Percentiles rank a stretch among this genome's conserved stretches.
These are phyloP conservation scores for Yponomeuta cagnagella DNA, from an alignment of 2,888 invertebrate species.

Conservation along the genomic window DNA sequence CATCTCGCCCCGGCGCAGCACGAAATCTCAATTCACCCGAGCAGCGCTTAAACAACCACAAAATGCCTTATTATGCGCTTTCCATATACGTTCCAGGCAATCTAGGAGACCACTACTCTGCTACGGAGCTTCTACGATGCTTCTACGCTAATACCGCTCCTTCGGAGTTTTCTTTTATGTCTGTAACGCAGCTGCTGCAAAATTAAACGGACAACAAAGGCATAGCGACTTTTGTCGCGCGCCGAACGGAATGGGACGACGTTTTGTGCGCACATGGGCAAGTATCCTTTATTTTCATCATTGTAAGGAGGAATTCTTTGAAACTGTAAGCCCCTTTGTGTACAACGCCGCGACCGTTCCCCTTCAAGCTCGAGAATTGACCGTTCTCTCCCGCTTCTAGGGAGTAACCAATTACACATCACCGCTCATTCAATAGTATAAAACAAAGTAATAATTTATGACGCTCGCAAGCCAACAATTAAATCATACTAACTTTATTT, in stretches of 20 bases:
- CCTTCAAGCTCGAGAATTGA: slow-evolving; percentile 19
- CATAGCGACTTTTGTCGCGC: slow-evolving; percentile 65
- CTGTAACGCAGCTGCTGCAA: slow-evolving; percentile 50
- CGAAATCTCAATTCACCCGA: slow-evolving; percentile 71
- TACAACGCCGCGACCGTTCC: slow-evolving; percentile 41
- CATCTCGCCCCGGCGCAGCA: slow-evolving; percentile 51
- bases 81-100: slow-evolving; percentile 70
- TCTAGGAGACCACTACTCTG: slow-evolving; percentile 55
- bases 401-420: slow-evolving; percentile 46
- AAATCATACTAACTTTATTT: slow-evolving; percentile 14
- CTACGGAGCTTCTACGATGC: slow-evolving; percentile 61
- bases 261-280: slow-evolving; percentile 56
- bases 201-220: slow-evolving; percentile 53
- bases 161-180: slow-evolving; percentile 52
- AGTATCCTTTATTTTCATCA: slow-evolving; percentile 45
- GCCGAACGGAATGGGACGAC: slow-evolving; percentile 46
- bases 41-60: slow-evolving; percentile 72
- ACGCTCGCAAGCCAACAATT: slow-evolving; percentile 11
- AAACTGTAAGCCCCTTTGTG: slow-evolving; percentile 58
- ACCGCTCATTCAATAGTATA: slow-evolving; percentile 36
- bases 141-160: slow-evolving; percentile 63
- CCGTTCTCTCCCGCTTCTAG: slow-evolving; percentile 1
- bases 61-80: slow-evolving; percentile 73
- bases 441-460: slow-evolving; percentile 21
- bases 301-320: slow-evolving; percentile 49